Base-by-base conservation (phyloP, 2,113 vertebrate genomes). In the Microcebus murinus region DNA sequence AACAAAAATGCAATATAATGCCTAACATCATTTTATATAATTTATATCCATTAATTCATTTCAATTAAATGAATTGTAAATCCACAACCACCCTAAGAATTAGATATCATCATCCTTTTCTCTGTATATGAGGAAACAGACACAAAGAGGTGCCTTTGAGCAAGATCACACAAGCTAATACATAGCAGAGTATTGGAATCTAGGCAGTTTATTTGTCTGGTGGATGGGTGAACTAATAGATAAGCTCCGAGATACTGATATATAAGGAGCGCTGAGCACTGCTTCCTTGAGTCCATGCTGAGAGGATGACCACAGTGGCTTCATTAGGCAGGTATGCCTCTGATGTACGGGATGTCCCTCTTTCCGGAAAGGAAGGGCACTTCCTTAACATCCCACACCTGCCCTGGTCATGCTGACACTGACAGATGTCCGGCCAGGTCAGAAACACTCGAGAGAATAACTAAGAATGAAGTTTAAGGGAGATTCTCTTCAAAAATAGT, bases 311-410 rank as follows among this genome's bases (percentile, higher is more conserved):
- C 36, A 4, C 31, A 48, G 81, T 13, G 59, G 4, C 20, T 20
- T 21, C 2, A n/a, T 0, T 15, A 50, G 70, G 6, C 17, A 11
- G 27, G 42, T 23, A 10, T 3, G 4, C 18, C 6, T 20, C 8
- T 20, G 55, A 63, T 29, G 29, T 9, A 23, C 5, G 4, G 4
- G 4, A 12, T 14, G 57, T 9, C 29, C 61, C 6, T 12, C 39
- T 45, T 59, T 36, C 73, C 15, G 14, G 23, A 17, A 67, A 31
- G 31, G 2, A 39, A 25, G 13, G 31, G 7, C 4, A 13, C 17
- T 17, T 81, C 50, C 29, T 86, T 25, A 7, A 17, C 20, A 1
- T 4, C 4, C 45, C 27, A 55, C 15, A 23, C 59, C 73, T 45
- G 42, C 7, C n/a, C 18, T 39, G 1, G 23, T 3, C 14, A 59